phyloP scores from a whole-genome alignment of 2,113 vertebrate genomes.

The Ciconia maguari region DNA sequence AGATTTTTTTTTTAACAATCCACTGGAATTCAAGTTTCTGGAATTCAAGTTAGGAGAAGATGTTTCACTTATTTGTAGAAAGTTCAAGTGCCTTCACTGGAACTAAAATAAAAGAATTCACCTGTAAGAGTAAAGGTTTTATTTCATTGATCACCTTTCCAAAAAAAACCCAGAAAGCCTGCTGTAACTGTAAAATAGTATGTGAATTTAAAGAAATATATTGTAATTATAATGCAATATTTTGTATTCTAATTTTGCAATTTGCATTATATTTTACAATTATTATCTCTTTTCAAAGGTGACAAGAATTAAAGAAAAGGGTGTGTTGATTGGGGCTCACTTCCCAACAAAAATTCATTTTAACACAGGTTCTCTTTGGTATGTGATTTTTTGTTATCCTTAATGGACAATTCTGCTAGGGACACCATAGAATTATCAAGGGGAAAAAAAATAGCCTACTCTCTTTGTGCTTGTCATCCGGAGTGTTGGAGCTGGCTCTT shows the following conservation, averaged over 20 bases:
- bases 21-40: neutral
- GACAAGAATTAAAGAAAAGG: neutral
- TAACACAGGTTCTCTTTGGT: neutral
- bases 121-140: neutral
- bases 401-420: neutral
- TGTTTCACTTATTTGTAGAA: neutral
- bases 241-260: neutral
- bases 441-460: neutral
- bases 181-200: neutral
- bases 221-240: neutral
- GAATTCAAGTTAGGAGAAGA: neutral
- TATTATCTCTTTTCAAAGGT: neutral
- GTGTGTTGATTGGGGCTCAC: rapidly evolving
- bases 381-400: neutral
- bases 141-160: neutral
- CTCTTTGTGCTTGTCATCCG: neutral
- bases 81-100: neutral
- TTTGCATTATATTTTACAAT: neutral
- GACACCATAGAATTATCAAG: neutral
- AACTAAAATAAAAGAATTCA: neutral
- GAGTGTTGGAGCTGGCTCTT: neutral
- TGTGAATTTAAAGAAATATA: neutral
- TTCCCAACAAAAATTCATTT: neutral
- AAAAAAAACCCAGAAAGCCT: neutral
- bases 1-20: neutral